Evolutionary conservation across 2,113 vertebrate species (phyloP).

Genomic region (Lagenorhynchus albirostris): DNA sequence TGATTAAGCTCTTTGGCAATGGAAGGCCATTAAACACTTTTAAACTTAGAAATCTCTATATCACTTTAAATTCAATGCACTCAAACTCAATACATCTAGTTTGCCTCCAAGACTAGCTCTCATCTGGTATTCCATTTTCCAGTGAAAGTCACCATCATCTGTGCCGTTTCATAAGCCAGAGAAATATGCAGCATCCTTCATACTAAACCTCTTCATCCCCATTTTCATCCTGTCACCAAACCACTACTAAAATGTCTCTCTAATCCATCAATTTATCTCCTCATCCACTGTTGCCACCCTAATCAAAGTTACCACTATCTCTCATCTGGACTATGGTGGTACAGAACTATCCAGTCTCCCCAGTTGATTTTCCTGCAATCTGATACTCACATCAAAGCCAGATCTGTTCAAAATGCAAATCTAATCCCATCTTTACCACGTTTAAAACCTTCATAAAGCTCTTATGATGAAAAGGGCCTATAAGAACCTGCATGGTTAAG

Average conservation of each 20-base stretch:
- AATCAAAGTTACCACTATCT: neutral
- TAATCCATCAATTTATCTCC: neutral
- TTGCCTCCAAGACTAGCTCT: neutral
- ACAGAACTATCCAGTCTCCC: neutral
- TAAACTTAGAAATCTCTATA: neutral
- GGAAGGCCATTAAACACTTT: neutral
- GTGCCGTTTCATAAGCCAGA: neutral
- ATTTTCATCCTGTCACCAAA: neutral
- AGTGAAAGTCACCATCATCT: neutral
- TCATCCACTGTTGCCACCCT: neutral
- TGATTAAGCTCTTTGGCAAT: neutral
- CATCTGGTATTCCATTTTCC: neutral
- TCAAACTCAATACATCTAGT: neutral
- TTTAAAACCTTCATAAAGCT: neutral
- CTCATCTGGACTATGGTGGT: neutral
- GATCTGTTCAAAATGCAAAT: neutral
- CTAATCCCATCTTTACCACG: neutral
- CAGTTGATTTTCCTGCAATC: neutral
- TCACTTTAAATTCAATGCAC: neutral
- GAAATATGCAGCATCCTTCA: neutral
- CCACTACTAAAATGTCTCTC: neutral
- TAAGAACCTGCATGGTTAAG: neutral
- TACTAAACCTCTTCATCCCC: neutral
- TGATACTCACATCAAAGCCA: neutral
- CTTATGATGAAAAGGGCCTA: neutral